A percentile compares a stretch with the other conserved stretches of the same genome.
Evolutionary conservation across 2,797 vertebrate genomes (phyloP).

Genomic region (Epinephelus coioides): DNA sequence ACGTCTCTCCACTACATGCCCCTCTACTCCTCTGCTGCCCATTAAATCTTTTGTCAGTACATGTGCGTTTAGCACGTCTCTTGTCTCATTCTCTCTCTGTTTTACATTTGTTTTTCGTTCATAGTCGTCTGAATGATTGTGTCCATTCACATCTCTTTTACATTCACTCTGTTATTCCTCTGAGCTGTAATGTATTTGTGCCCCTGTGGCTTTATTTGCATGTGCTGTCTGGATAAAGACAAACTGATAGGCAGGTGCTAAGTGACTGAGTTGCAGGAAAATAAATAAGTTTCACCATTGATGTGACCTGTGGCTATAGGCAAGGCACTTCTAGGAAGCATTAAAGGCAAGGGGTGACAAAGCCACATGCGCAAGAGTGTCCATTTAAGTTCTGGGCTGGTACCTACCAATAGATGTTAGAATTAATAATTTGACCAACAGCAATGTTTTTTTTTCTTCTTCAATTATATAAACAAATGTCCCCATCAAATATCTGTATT

Average conservation of each 20-base stretch:
- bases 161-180: constrained; percentile 45
- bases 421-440: no score
- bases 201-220: constrained; percentile 28
- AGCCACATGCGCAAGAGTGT: no score
- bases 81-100: constrained; percentile 11
- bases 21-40: constrained; percentile 48
- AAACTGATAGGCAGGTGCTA: constrained; percentile 26
- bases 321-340: background rate
- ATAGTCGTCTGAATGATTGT: constrained; percentile 41
- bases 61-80: constrained; percentile 38
- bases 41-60: constrained; percentile 62
- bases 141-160: constrained; percentile 41
- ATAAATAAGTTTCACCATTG: constrained; percentile 8
- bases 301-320: background rate
- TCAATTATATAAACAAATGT: no score
- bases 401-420: no score
- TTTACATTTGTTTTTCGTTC: constrained; percentile 17
- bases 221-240: constrained; percentile 34
- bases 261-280: constrained; percentile 10
- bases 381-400: no score
- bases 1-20: constrained; percentile 46
- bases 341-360: no score
- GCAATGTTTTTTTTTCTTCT: no score
- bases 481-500: no score
- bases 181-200: constrained; percentile 47